Base-by-base conservation (phyloP, 2,113 vertebrate genomes). In the Amphilophus citrinellus region DNA sequence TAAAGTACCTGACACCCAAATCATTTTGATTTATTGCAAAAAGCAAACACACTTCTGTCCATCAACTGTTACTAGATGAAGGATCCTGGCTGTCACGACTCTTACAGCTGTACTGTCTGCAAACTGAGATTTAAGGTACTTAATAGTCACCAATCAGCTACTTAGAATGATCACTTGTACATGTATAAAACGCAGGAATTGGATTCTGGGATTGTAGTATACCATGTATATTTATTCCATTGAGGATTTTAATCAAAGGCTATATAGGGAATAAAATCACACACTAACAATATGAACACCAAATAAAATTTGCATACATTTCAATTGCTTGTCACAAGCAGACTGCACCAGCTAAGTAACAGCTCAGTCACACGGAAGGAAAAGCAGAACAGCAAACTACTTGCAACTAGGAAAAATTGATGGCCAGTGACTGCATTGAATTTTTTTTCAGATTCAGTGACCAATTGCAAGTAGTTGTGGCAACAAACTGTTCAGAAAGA, bases 281-380 rank as follows among this genome's bases (percentile, higher is more conserved):
- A 47, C 1, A 7, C 42, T 71, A 50, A 50, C 65, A 11, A 50
- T 30, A 50, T 50, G 0, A 50, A 50, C 47, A 50, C 3, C 27
- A 14, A 13, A 44, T 14, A 50, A 11, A 30, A 50, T 71, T 30
- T 30, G 47, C 66, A 30, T 30, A 11, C 9, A 71, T 71, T 53
- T 50, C 18, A 71, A 18, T 20, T 20, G 17, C 50, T 18, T 56
- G 18, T 56, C 17, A 20, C 50, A 18, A 18, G 17, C 50, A 0
- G 15, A 50, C 4, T 71, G 44, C 0, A 0, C 2, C 42, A 50
- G 24, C 24, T 24, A 50, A 44, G 42, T 30, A 50, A 50, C 47
- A 15, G 7, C 62, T 42, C 62, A 42, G 11, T 65, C 37, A 24
- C 5, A 13, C n/a, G 15, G 42, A 37, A 24, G 47, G 18, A 44